Conservation (phyloP, 1,140 invertebrate genomes). For the Dysdera silvatica region DNA sequence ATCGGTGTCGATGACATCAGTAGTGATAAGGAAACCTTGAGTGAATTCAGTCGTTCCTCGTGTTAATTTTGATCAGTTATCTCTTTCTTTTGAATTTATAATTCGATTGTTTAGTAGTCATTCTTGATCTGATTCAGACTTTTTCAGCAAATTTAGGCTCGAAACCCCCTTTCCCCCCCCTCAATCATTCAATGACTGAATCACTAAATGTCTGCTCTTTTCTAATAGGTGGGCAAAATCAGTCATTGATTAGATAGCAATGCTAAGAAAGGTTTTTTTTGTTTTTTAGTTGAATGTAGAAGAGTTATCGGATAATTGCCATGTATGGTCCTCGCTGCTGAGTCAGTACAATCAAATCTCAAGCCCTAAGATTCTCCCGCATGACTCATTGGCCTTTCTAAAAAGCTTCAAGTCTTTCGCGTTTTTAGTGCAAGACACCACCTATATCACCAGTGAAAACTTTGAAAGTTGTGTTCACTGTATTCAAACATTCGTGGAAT, state of each 20-base stretch:
- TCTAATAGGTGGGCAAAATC: too few species aligned
- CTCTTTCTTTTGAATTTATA: too few species aligned
- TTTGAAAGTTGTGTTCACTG: slow-evolving; percentile 81
- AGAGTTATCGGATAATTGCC: slow-evolving; percentile 48
- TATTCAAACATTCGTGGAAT: slow-evolving; percentile 84
- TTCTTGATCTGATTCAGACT: too few species aligned
- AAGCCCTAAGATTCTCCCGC: slow-evolving; percentile 57
- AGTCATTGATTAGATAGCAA: background rate
- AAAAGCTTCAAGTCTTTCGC: slow-evolving; percentile 87
- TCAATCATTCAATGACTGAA: slow-evolving; percentile 17
- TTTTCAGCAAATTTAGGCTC: too few species aligned
- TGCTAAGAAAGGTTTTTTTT: background rate
- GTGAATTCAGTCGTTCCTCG: too few species aligned
- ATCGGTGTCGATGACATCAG: too few species aligned
- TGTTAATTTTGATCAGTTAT: too few species aligned
- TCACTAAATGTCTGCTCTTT: background rate
- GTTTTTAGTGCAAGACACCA: slow-evolving; percentile 86
- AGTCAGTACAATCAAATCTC: slow-evolving; percentile 57
- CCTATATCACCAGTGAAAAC: slow-evolving; percentile 90
- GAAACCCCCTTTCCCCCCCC: too few species aligned
- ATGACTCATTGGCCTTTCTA: slow-evolving; percentile 68
- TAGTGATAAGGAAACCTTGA: too few species aligned
- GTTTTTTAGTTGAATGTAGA: slow-evolving; percentile 47
- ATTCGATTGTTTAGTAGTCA: too few species aligned
- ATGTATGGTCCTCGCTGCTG: slow-evolving; percentile 43